phyloP scores from a whole-genome alignment of 2,888 invertebrate genomes.

The Scaptomyza parva region DNA sequence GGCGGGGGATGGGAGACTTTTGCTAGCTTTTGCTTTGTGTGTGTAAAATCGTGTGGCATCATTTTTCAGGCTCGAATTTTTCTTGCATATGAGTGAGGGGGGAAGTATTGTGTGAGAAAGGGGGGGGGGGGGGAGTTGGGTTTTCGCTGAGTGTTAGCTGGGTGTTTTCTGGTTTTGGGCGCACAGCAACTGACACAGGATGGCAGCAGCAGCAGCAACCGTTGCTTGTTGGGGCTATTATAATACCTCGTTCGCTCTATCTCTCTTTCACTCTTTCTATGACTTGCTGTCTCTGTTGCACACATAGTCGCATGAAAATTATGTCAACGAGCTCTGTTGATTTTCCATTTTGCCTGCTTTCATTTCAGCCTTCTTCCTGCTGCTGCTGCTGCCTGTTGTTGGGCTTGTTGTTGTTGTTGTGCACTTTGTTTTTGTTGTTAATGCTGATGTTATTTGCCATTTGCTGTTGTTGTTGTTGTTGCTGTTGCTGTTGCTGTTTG shows the following conservation, averaged over 20 bases:
- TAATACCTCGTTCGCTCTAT: slow-evolving; percentile 22
- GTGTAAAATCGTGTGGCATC: slow-evolving; percentile 61
- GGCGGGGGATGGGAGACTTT: neutral
- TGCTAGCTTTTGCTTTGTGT: slow-evolving; percentile 14
- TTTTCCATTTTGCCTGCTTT: slow-evolving; percentile 73
- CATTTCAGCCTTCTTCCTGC: slow-evolving; percentile 64
- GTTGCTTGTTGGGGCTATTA: slow-evolving; percentile 32
- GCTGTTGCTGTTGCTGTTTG: slow-evolving; percentile 38
- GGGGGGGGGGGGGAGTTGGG: neutral
- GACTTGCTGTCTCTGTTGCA: slow-evolving; percentile 34
- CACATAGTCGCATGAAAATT: slow-evolving; percentile 75
- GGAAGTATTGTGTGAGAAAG: slow-evolving; percentile 11
- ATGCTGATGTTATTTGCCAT: slow-evolving; percentile 55
- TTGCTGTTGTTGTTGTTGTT: slow-evolving; percentile 19
- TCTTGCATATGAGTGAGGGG: too few species aligned
- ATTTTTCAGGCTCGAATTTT: slow-evolving; percentile 63
- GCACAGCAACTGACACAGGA: slow-evolving; percentile 58
- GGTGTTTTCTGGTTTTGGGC: slow-evolving; percentile 72
- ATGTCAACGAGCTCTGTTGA: slow-evolving; percentile 83
- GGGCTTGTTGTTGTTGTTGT: slow-evolving; percentile 37
- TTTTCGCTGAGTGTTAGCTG: slow-evolving; percentile 24
- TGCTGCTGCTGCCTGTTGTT: slow-evolving; percentile 32
- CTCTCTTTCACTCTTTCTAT: slow-evolving; percentile 2
- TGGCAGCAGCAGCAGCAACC: slow-evolving; percentile 22
- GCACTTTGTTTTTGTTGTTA: slow-evolving; percentile 63